Evolutionary conservation across 2,113 vertebrate genomes (phyloP).

Genomic region (Otocyon megalotis): DNA sequence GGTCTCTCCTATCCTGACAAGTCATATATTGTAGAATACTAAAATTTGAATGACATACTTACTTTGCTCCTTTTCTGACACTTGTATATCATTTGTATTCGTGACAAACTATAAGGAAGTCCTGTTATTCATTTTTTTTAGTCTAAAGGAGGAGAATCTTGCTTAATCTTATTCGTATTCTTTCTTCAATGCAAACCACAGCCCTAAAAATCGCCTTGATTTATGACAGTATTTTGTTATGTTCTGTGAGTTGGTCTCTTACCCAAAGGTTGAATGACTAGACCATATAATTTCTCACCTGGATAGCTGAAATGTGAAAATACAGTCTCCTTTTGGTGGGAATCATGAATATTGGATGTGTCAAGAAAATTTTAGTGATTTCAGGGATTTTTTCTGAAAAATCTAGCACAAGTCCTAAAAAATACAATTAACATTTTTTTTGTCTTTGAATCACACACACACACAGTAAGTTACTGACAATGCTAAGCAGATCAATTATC

Average conservation of each 20-base stretch:
- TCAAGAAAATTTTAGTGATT: background rate
- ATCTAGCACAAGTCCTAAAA: background rate
- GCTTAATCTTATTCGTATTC: constrained; percentile 65
- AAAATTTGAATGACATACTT: constrained; percentile 49
- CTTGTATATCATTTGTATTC: constrained; percentile 56
- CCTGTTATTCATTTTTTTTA: constrained; percentile 51
- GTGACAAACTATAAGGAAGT: background rate
- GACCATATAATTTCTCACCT: constrained; percentile 28
- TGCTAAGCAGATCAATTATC: constrained; percentile 28
- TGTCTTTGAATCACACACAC: background rate
- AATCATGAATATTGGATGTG: background rate
- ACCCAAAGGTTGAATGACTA: constrained; percentile 52
- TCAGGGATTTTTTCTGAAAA: background rate
- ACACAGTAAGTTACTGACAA: background rate
- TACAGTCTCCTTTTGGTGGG: background rate
- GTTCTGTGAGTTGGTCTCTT: constrained; percentile 45
- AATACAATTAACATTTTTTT: constrained; percentile 19
- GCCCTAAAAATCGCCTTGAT: constrained; percentile 75
- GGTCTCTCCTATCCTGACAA: background rate
- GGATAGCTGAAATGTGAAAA: background rate
- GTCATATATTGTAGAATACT: constrained; percentile 11
- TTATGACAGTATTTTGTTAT: constrained; percentile 71
- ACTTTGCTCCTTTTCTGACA: background rate
- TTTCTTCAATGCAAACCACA: constrained; percentile 68
- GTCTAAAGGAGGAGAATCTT: background rate